Base-by-base conservation (phyloP, 2,113 vertebrate species). In the Tenrec ecaudatus region DNA sequence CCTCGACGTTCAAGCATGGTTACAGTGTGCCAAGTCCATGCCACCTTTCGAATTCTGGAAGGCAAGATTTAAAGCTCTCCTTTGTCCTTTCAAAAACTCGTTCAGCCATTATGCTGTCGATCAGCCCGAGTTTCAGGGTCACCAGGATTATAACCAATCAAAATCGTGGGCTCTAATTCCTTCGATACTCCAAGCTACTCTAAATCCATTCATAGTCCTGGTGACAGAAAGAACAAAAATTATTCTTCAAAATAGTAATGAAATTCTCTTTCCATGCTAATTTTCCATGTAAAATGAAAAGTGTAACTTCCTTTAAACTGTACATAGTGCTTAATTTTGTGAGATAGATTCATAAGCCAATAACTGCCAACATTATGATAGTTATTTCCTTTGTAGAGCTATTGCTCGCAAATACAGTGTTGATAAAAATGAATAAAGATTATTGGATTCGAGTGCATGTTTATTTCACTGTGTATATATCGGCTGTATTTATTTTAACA, bases 51-150 rank as follows among this genome's bases (percentile, higher is more conserved):
- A 93, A 94, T 92, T 57, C 29, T 85, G 84, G 58, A 58, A 83
- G 86, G 47, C 47, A 53, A 53, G 58, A 75, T 78, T 97, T 97
- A 84, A 97, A 92, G 77, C 57, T 83, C 73, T 83, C 38, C 71
- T 94, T 92, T 91, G 31, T 62, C 95, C 90, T 93, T 53, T 96
- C 43, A 0, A 66, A 92, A 68, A 82, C 43, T 92, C 86, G 84
- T 38, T 83, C 78, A 96, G 84, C 29, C 53, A 88, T 60, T 62
- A 23, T 43, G 9, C 20, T 57, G 8, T 22, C 93, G 27, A 40
- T 86, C 76, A 96, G 27, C 33, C 76, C 84, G 20, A 85, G 47
- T 78, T 91, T 90, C 31, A 92, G 68, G 66, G 88, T 19, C 77
- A 90, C 6, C 57, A 82, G 19, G 88, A 79, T n/a, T 78, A 79